Evolutionary conservation across 1,140 invertebrate species (phyloP), one percentile per base, ranked within the genome.

Genomic region (Nasonia giraulti): DNA sequence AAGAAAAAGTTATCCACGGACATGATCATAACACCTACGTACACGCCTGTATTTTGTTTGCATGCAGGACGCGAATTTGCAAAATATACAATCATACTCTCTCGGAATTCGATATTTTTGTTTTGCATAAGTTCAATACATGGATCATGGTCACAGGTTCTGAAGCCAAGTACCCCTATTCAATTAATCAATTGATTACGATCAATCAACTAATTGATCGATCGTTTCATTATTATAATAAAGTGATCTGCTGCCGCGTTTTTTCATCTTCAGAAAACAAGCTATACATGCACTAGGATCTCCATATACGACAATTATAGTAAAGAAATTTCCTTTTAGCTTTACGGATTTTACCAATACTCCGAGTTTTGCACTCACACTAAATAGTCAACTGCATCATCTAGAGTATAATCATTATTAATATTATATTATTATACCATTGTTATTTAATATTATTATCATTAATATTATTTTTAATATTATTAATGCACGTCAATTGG

Each of bases 401-500:
- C n/a, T 74, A 71, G 33, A 40, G 27, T 77, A 78, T 71, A 71
- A 83, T 83, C 17, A 83, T 78, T 55, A 83, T 33, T 62, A 62
- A 20, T 62, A 62, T 20, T 62, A 62, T 62, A 62, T 62, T 62
- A 62, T 62, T n/a, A 62, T 62, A 62, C 55, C 55, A 78, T 78
- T 55, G 37, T n/a, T 23, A 77, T 77, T 37, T 27, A 23, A 50
- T 80, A 88, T 86, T 75, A 85, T 89, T 82, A 87, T 88, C 87
- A 88, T 90, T 89, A 90, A 91, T 76, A 66, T 87, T 75, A 74
- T 20, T 77, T 88, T 87, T 80, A 86, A 88, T 86, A 86, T 87
- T 89, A 89, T 90, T 90, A 90, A 91, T 89, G 88, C 88, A 91
- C 86, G 88, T 87, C 89, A 86, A 90, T 89, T 83, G 85, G 84